These are phyloP conservation scores for Lepus timidus DNA, from an alignment of 2,113 vertebrate genomes.

Conservation along the genomic window DNA sequence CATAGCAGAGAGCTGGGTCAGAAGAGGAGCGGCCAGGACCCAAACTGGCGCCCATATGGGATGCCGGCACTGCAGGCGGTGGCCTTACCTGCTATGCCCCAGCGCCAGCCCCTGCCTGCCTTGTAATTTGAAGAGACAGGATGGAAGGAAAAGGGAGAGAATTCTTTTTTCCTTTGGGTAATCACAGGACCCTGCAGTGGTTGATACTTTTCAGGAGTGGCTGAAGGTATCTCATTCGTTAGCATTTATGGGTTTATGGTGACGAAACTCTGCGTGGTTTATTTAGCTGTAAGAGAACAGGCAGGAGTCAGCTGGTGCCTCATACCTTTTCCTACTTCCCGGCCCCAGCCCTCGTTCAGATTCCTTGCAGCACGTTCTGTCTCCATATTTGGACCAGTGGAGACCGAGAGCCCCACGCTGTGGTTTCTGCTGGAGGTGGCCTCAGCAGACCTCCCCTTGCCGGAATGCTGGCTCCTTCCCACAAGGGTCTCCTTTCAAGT, in stretches of 20 bases:
- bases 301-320: too few species aligned
- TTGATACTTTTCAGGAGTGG: not conserved
- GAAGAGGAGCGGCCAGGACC: too few species aligned
- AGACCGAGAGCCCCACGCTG: not conserved
- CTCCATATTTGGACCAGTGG: not conserved
- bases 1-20: too few species aligned
- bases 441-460: not conserved
- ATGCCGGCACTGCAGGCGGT: too few species aligned
- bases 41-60: too few species aligned
- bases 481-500: not conserved
- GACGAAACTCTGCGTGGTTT: not conserved
- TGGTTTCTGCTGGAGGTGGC: not conserved
- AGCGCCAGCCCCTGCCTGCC: not conserved
- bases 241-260: not conserved
- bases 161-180: not conserved
- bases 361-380: not conserved
- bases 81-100: too few species aligned
- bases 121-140: not conserved
- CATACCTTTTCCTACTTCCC: not conserved
- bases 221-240: not conserved
- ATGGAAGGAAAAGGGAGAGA: not conserved
- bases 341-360: not conserved
- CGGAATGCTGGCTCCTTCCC: not conserved
- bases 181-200: not conserved
- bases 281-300: not conserved